Conservation (phyloP, 1,140 invertebrate species). For the Zaprionus vittiger region DNA sequence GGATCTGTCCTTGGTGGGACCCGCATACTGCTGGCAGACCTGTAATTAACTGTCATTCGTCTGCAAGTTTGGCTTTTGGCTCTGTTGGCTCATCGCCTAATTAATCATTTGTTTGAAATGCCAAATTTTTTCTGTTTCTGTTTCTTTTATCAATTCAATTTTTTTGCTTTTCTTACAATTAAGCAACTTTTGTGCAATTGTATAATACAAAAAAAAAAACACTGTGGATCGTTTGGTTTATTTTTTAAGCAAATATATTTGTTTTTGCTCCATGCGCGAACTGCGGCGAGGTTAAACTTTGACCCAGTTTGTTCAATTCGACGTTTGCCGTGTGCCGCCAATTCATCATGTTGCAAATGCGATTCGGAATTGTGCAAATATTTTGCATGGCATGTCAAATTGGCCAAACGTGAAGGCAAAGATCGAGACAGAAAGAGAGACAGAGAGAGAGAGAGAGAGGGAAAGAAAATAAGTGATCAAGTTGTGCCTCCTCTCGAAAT, state of each 20-base stretch:
- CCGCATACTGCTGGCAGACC: slow-evolving; percentile 33
- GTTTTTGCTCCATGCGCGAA: slow-evolving; percentile 21
- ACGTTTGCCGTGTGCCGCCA: slow-evolving; percentile 47
- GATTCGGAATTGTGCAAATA: slow-evolving; percentile 50
- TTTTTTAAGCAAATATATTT: slow-evolving; percentile 18
- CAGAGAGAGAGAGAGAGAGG: neutral
- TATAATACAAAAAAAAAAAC: slow-evolving; percentile 37
- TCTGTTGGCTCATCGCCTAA: slow-evolving; percentile 62
- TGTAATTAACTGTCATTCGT: slow-evolving; percentile 58
- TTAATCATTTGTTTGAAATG: slow-evolving; percentile 63
- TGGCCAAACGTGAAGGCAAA: neutral
- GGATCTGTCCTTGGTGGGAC: slow-evolving; percentile 45
- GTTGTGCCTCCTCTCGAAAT: slow-evolving; percentile 19
- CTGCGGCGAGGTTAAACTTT: slow-evolving; percentile 58
- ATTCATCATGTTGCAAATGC: slow-evolving; percentile 55
- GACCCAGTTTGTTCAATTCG: slow-evolving; percentile 60
- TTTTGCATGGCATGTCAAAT: slow-evolving; percentile 42
- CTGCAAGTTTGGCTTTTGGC: slow-evolving; percentile 24
- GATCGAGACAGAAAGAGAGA: neutral
- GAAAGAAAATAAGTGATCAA: neutral
- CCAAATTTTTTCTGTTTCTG: slow-evolving; percentile 38
- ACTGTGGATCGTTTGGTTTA: slow-evolving; percentile 29
- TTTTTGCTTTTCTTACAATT: slow-evolving; percentile 54
- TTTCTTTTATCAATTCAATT: slow-evolving; percentile 30
- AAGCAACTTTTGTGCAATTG: slow-evolving; percentile 63